Evolutionary conservation across 2,797 vertebrate species (phyloP).

Genomic region (Alfaro cultratus): DNA sequence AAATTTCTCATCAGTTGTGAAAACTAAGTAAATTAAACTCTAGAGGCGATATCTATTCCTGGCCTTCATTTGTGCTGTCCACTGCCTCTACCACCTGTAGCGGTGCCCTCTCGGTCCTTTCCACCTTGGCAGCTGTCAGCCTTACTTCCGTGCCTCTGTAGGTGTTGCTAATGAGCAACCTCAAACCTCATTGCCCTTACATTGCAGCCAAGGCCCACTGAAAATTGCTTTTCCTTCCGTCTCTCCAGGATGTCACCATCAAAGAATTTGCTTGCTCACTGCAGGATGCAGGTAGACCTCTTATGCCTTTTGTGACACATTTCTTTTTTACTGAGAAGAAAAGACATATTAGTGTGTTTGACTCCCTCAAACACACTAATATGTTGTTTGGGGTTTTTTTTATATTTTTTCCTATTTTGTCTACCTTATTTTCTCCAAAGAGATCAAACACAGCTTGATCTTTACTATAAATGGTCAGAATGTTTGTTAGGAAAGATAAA

Average conservation of each 20-base stretch:
- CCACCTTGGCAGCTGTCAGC: constrained; percentile 48
- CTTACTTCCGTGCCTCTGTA: constrained; percentile 40
- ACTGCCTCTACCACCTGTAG: constrained; percentile 36
- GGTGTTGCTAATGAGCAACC: constrained; percentile 67
- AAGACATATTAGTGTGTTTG: neutral
- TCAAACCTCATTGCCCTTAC: constrained; percentile 72
- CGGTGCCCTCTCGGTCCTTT: constrained; percentile 35
- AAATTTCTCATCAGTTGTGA: neutral
- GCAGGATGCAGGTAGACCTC: constrained; percentile 46
- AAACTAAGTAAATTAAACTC: constrained; percentile 13
- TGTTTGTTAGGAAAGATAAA: neutral
- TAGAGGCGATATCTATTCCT: constrained; percentile 51
- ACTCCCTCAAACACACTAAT: neutral
- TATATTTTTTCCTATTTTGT: neutral
- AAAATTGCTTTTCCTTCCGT: constrained; percentile 50
- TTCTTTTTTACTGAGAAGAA: neutral
- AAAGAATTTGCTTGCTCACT: constrained; percentile 45
- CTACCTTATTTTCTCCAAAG: neutral
- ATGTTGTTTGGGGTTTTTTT: no score
- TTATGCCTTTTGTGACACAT: constrained; percentile 11
- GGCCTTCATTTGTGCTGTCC: constrained; percentile 57
- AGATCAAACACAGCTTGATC: neutral
- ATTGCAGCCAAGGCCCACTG: constrained; percentile 61
- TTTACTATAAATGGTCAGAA: neutral
- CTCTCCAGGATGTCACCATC: constrained; percentile 61